phyloP scores from a whole-genome alignment of 2,113 vertebrate genomes.

The Empidonax alnorum region DNA sequence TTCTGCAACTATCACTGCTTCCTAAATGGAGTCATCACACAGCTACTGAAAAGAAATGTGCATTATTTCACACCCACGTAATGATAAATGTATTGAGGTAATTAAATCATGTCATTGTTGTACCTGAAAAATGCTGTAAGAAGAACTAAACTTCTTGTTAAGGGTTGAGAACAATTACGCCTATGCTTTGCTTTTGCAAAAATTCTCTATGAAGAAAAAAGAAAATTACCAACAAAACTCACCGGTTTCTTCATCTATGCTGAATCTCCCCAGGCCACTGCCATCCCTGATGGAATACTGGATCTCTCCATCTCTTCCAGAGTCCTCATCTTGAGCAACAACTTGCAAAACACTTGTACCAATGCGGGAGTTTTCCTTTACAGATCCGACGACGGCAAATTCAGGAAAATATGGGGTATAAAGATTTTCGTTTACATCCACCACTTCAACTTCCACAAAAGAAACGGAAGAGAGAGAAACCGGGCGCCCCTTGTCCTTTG shows the following conservation, averaged over 20 bases:
- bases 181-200: not conserved
- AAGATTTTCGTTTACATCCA: slow-evolving; percentile 97
- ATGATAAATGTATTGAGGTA: not conserved
- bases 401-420: slow-evolving; percentile 90
- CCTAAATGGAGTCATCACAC: slow-evolving; percentile 3
- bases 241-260: slow-evolving; percentile 96
- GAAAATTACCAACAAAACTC: slow-evolving; percentile 57
- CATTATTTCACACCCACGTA: not conserved
- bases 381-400: slow-evolving; percentile 86
- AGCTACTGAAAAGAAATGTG: not conserved
- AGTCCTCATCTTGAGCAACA: slow-evolving; percentile 87
- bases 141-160: not conserved
- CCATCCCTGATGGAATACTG: slow-evolving; percentile 95
- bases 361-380: slow-evolving; percentile 90
- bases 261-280: slow-evolving; percentile 93
- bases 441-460: slow-evolving; percentile 93
- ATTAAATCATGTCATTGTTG: not conserved
- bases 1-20: not conserved
- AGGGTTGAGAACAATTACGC: not conserved
- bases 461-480: slow-evolving; percentile 93
- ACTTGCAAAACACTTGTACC: slow-evolving; percentile 93
- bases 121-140: not conserved
- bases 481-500: slow-evolving; percentile 92
- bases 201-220: not conserved
- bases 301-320: slow-evolving; percentile 91